phyloP scores from a whole-genome alignment of 1,140 invertebrate genomes.

The Lepidotrigona ventralis region DNA sequence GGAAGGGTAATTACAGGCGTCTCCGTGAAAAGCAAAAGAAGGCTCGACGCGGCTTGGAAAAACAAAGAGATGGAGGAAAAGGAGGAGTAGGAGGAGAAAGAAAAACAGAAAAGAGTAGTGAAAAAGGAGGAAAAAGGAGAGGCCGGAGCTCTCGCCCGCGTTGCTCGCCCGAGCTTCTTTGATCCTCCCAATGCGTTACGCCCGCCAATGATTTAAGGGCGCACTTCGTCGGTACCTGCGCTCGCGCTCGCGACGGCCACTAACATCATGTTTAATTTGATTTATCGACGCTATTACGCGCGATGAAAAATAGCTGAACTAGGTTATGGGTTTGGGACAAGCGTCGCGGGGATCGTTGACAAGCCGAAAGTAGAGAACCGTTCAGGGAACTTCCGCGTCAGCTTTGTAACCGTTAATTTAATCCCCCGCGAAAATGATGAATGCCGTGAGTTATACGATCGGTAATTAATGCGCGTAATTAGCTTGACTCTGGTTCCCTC shows the following conservation, averaged over 20 bases:
- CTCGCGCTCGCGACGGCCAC: constrained; percentile 47
- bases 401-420: constrained; percentile 32
- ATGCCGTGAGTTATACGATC: constrained; percentile 39
- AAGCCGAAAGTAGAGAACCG: constrained; percentile 41
- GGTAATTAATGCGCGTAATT: constrained; percentile 39
- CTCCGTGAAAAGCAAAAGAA: constrained; percentile 61
- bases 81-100: constrained; percentile 43
- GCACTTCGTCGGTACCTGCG: constrained; percentile 51
- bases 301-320: constrained; percentile 74
- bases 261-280: constrained; percentile 74
- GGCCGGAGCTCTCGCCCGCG: constrained; percentile 62
- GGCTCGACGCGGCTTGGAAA: constrained; percentile 16
- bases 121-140: constrained; percentile 65
- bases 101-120: constrained; percentile 62
- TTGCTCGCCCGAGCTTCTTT: constrained; percentile 65
- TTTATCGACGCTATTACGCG: constrained; percentile 72
- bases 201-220: constrained; percentile 75
- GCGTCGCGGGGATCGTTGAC: constrained; percentile 44
- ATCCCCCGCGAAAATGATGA: constrained; percentile 34
- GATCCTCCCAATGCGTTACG: constrained; percentile 78
- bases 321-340: constrained; percentile 59
- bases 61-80: constrained; percentile 17
- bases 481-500: background rate
- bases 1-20: constrained; percentile 75
- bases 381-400: constrained; percentile 41